phyloP scores from a whole-genome alignment of 2,797 vertebrate genomes.

The Sebastes iracundus region DNA sequence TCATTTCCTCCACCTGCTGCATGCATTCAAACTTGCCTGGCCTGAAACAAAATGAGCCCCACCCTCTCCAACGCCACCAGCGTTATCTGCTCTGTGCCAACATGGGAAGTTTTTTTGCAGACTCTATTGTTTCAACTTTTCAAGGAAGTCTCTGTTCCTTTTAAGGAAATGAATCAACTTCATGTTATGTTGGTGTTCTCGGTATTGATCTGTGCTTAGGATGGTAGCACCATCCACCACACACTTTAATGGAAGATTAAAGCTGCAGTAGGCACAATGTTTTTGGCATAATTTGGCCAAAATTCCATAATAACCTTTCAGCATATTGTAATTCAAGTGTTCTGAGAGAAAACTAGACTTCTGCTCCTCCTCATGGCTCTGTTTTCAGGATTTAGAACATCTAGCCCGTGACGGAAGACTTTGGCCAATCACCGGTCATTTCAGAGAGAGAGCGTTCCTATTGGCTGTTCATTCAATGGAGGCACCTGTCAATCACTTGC shows the following conservation, averaged over 20 bases:
- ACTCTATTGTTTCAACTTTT: conserved; percentile 69
- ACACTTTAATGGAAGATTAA: not conserved
- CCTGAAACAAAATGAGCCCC: conserved; percentile 41
- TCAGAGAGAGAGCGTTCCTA: no score
- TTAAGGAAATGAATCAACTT: conserved; percentile 46
- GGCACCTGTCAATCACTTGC: no score
- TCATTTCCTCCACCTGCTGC: conserved; percentile 70
- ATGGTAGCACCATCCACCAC: not conserved
- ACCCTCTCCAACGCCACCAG: not conserved
- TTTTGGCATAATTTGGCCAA: no score
- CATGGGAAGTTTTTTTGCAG: conserved; percentile 59
- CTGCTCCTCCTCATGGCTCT: no score
- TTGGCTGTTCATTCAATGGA: no score
- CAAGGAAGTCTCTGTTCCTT: conserved; percentile 61
- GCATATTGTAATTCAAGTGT: no score
- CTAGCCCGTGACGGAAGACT: no score
- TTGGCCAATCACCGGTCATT: no score
- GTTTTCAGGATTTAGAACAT: no score
- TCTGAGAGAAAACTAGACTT: no score
- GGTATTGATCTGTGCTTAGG: not conserved
- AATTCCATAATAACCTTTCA: no score
- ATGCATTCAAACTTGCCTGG: conserved; percentile 51
- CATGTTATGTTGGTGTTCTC: conserved; percentile 10
- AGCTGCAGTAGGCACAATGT: no score
- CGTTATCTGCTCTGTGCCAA: conserved; percentile 32